Conservation (phyloP, 2,113 vertebrate genomes). For the Poecile atricapillus region DNA sequence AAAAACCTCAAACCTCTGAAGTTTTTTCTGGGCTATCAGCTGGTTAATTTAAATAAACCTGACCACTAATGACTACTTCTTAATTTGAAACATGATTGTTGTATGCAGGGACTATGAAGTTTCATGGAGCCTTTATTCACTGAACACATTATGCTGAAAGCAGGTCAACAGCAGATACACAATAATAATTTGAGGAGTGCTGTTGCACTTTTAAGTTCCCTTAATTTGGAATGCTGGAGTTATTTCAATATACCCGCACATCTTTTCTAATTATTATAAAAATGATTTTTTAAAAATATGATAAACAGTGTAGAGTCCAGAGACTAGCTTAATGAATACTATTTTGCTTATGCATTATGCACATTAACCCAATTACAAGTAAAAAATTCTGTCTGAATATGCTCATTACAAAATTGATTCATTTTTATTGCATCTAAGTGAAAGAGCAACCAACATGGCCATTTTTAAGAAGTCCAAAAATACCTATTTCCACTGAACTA, state of each 20-base stretch:
- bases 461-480: neutral
- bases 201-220: neutral
- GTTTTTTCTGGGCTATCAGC: neutral
- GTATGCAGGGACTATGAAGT: neutral
- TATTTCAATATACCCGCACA: neutral
- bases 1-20: rapidly evolving
- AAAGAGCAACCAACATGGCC: neutral
- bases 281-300: neutral
- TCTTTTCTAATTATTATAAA: neutral
- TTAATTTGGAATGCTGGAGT: neutral
- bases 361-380: neutral
- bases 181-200: neutral
- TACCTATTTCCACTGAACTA: neutral
- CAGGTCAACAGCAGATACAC: neutral
- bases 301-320: neutral
- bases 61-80: neutral
- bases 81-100: neutral
- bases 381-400: neutral
- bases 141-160: neutral
- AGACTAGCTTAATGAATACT: neutral
- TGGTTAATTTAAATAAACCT: neutral
- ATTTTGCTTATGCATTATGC: neutral
- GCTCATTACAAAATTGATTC: neutral
- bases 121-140: neutral
- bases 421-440: neutral